Evolutionary conservation across 2,113 vertebrate genomes (phyloP).

Genomic region (Pygoscelis adeliae): DNA sequence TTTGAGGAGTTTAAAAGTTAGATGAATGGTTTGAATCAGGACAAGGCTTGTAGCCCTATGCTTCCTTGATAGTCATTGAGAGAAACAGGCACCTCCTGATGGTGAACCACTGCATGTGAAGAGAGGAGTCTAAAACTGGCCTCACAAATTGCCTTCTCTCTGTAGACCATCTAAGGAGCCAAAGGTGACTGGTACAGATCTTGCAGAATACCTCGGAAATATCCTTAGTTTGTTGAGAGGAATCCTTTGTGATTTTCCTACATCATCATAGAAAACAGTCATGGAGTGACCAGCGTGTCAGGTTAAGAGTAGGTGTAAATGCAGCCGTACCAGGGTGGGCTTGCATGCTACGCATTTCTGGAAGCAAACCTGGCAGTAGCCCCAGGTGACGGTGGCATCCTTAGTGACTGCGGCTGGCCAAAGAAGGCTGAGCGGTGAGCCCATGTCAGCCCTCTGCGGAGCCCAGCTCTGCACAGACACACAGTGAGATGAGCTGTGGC

Average conservation of each 20-base stretch:
- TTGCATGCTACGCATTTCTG: not conserved
- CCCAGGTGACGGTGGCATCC: not conserved
- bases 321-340: not conserved
- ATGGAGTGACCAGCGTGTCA: not conserved
- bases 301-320: not conserved
- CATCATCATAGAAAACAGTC: not conserved
- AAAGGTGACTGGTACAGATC: not conserved
- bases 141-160: not conserved
- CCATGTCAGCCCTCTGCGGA: not conserved
- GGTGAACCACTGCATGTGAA: not conserved
- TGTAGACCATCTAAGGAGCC: not conserved
- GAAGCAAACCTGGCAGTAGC: not conserved
- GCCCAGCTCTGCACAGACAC: not conserved
- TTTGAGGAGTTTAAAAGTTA: not conserved
- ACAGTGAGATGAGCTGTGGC: not conserved
- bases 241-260: not conserved
- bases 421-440: not conserved
- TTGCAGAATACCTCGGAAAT: not conserved
- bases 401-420: not conserved
- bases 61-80: not conserved
- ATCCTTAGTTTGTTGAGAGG: not conserved
- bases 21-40: not conserved
- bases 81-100: not conserved
- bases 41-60: not conserved
- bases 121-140: not conserved